Evolutionary conservation across 2,113 vertebrate genomes (phyloP).

Genomic region (Xenopus laevis): DNA sequence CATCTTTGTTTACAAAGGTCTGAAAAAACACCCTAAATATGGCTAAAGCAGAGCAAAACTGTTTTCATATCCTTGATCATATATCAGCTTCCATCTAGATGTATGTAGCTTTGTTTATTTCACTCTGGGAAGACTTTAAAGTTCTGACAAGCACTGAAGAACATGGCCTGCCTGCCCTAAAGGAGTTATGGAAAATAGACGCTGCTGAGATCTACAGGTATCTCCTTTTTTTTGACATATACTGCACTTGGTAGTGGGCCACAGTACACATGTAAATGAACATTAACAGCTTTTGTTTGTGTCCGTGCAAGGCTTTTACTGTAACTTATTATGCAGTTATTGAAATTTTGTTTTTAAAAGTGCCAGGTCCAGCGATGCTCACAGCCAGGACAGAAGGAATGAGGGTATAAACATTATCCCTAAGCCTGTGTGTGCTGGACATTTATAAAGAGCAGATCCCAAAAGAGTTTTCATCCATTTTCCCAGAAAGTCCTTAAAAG

Average conservation of each 20-base stretch:
- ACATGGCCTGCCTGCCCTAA: constrained; percentile 11
- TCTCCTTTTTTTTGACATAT: constrained; percentile 6
- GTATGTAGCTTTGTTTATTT: constrained; percentile 6
- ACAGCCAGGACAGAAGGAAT: too few species aligned
- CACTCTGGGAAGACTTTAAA: background rate
- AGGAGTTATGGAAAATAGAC: background rate
- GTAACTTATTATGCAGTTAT: too few species aligned
- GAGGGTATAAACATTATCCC: too few species aligned
- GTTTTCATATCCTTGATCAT: background rate
- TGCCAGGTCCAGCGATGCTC: too few species aligned
- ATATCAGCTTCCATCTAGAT: background rate
- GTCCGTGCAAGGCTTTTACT: too few species aligned
- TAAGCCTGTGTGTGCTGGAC: background rate
- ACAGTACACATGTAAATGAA: constrained; percentile 4
- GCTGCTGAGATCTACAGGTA: background rate
- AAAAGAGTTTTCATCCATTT: background rate
- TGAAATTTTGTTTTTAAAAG: too few species aligned
- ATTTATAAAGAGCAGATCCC: background rate
- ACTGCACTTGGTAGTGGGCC: background rate
- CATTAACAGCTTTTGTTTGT: too few species aligned
- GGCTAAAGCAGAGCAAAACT: background rate
- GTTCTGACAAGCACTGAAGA: constrained; percentile 9
- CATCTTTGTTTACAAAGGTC: too few species aligned
- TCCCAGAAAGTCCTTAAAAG: background rate
- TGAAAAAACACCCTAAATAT: background rate